phyloP scores from a whole-genome alignment of 2,113 vertebrate species.

The Aphelocoma coerulescens region DNA sequence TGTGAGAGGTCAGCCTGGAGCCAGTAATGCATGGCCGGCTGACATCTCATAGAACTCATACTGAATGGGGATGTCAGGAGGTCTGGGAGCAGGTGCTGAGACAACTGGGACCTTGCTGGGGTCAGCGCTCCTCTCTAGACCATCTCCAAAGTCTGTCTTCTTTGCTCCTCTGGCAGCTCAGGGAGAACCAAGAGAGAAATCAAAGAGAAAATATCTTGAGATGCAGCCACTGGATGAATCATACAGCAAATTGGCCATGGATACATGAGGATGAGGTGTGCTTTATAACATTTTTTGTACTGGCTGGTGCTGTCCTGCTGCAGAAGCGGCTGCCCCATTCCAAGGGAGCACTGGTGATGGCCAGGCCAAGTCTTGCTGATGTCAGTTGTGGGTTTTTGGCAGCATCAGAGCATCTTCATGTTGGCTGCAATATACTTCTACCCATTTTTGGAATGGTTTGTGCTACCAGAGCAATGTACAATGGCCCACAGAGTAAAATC shows the following conservation, averaged over 20 bases:
- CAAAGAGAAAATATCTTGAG: neutral
- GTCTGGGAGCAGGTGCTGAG: neutral
- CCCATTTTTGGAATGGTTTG: neutral
- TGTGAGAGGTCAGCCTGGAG: neutral
- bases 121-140: neutral
- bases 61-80: neutral
- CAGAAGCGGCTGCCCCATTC: neutral
- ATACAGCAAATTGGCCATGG: neutral
- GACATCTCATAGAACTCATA: neutral
- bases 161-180: neutral
- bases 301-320: neutral
- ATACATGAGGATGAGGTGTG: neutral
- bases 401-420: neutral
- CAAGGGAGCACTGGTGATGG: neutral
- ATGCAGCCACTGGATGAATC: neutral
- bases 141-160: neutral
- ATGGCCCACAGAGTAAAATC: neutral
- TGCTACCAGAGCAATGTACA: neutral
- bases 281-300: neutral
- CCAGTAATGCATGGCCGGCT: fast-evolving
- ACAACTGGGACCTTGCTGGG: neutral
- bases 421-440: neutral
- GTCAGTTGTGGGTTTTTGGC: neutral
- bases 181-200: neutral
- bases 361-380: neutral